These are phyloP conservation scores for Parazoanthus atlanticus DNA, from an alignment of 92 coral and sea anemone genomes.

Conservation along the genomic window DNA sequence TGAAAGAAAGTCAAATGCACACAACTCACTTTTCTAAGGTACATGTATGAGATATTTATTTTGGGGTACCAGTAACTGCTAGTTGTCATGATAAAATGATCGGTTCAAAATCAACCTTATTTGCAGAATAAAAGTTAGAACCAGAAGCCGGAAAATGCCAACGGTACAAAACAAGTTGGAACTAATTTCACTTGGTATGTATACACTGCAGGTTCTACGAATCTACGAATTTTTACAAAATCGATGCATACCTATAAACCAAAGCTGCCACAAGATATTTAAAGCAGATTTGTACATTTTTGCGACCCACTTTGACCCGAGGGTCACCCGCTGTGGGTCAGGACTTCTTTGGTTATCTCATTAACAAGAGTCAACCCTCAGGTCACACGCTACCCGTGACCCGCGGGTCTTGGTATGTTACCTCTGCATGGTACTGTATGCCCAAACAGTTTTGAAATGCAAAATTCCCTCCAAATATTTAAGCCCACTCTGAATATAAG, in stretches of 20 bases:
- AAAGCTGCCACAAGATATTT: background rate
- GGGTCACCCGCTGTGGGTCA: background rate
- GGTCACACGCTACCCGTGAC: no score
- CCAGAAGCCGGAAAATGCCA: background rate
- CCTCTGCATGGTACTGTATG: no score
- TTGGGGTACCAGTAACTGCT: background rate
- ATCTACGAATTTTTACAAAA: background rate
- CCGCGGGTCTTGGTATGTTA: no score
- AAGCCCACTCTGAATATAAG: no score
- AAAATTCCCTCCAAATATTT: no score
- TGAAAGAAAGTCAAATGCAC: background rate
- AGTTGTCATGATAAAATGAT: background rate
- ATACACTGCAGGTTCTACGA: background rate
- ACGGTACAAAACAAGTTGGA: background rate
- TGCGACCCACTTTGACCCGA: background rate
- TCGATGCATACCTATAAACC: background rate
- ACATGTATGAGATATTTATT: background rate
- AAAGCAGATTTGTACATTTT: conserved; percentile 12
- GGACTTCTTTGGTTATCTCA: background rate
- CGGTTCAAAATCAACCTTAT: background rate
- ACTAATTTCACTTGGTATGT: background rate
- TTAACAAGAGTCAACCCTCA: background rate
- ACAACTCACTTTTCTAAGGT: conserved; percentile 1
- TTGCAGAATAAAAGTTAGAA: background rate
- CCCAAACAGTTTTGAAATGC: no score